These are phyloP conservation scores for Rhinoptilus africanus DNA, from an alignment of 2,113 vertebrate genomes.

Conservation along the genomic window DNA sequence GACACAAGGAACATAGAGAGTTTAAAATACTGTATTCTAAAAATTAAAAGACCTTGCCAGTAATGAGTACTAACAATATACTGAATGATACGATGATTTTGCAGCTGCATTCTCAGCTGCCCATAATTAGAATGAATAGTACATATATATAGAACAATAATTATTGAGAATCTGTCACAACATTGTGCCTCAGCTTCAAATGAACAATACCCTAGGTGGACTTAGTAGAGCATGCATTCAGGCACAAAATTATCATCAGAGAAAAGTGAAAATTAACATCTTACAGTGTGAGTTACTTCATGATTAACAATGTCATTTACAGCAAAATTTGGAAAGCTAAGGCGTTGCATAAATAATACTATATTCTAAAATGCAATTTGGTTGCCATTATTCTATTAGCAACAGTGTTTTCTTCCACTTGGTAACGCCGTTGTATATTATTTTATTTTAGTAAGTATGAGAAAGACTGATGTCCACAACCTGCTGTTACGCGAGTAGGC, in stretches of 20 bases:
- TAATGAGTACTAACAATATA: background rate
- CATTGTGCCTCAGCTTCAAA: background rate
- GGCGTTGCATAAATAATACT: background rate
- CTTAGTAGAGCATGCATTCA: background rate
- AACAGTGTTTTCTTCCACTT: background rate
- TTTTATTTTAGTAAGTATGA: background rate
- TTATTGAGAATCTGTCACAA: background rate
- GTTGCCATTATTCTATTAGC: background rate
- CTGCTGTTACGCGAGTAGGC: background rate
- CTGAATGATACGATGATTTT: constrained; percentile 1
- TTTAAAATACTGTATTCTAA: constrained; percentile 40
- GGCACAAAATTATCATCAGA: background rate
- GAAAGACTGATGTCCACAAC: background rate
- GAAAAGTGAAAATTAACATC: background rate
- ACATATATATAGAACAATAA: constrained; percentile 20
- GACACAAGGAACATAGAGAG: background rate
- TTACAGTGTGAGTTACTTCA: background rate
- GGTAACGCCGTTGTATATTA: background rate
- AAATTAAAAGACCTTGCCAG: constrained; percentile 18
- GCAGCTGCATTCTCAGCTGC: constrained; percentile 44
- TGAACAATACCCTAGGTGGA: background rate
- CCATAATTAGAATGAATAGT: constrained; percentile 14
- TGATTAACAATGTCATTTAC: background rate
- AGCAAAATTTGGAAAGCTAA: background rate
- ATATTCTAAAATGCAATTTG: background rate